Base-by-base conservation (phyloP, 2,113 vertebrate genomes). In the Mesitornis unicolor region DNA sequence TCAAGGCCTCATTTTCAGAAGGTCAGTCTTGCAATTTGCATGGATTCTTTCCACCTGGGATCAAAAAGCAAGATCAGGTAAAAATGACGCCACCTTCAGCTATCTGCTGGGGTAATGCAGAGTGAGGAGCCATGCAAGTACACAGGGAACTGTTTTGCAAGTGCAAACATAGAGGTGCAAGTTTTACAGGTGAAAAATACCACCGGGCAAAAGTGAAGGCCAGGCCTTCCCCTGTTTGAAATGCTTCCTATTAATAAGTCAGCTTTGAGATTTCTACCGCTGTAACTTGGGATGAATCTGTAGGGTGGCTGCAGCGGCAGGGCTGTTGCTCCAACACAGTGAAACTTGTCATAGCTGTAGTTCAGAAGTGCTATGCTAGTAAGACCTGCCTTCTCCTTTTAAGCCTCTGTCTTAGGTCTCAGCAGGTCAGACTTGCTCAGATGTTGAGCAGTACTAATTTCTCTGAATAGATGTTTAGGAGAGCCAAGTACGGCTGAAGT, bases 1-100 rank as follows among this genome's bases (percentile, higher is more conserved):
- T 94, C 73, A 88, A 85, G 59, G 67, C 87, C 63, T 93, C 33
- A 9, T 93, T 86, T 93, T 88, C 68, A 78, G 87, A 83, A 91
- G 60, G 75, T 77, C 71, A 93, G n/a, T 24, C 56, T 90, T 59
- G 54, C 38, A 47, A 64, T 86, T 96, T 81, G 17, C 38, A 71
- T 0, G 0, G 40, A 33, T 16, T 57, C 24, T 73, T 96, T 74
- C 81, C 35, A 94, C 54, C 11, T 84, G 75, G 63, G 51, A 63
- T 70, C 3, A 3, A 93, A 91, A 80, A 70, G 22, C 59, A 90
- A 85, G 51, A 56, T 81, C 35, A 15, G 6, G 29, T 56, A 80
- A 87, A 92, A 69, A 5, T 42, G 50, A 50, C 84, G 20, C 29
- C 47, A 48, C 16, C 6, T 76, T 59, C 26, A 63, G 36, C 12